A percentile compares a stretch with the other conserved stretches of the same genome.
phyloP scores from a whole-genome alignment of 2,113 vertebrate species.

The Carassius gibelio region DNA sequence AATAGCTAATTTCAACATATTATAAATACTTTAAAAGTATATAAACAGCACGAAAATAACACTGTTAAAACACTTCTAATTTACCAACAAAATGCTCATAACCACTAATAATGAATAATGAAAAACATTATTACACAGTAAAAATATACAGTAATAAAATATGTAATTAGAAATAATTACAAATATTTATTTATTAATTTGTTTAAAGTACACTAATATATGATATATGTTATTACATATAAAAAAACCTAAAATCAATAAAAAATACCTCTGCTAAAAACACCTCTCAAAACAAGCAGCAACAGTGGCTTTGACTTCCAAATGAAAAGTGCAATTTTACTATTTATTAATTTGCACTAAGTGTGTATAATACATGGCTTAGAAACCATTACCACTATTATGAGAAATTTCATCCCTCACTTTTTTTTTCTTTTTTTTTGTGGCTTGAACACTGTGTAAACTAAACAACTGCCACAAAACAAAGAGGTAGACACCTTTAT shows the following conservation, averaged over 20 bases:
- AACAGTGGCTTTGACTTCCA: too few relatives aligned
- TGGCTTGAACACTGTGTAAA: not conserved
- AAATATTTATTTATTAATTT: not conserved
- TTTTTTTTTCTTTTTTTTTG: not conserved
- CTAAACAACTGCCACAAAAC: not conserved
- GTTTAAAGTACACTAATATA: not conserved
- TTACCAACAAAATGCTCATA: not conserved
- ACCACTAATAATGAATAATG: not conserved
- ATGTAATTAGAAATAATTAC: not conserved
- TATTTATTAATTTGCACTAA: not conserved
- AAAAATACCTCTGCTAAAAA: not conserved
- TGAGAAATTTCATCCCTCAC: not conserved
- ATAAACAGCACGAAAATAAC: too few relatives aligned
- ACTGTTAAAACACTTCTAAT: not conserved
- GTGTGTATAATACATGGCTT: not conserved
- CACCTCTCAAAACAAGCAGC: not conserved
- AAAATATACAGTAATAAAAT: not conserved
- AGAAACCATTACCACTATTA: not conserved
- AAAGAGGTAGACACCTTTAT: not conserved
- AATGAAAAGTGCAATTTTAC: not conserved
- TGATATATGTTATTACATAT: not conserved
- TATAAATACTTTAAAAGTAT: too few relatives aligned
- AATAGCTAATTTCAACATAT: too few relatives aligned
- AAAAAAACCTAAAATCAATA: not conserved
- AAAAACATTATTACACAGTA: not conserved